These are phyloP conservation scores for Trinectes maculatus DNA, from an alignment of 2,113 vertebrate species.

Conservation along the genomic window DNA sequence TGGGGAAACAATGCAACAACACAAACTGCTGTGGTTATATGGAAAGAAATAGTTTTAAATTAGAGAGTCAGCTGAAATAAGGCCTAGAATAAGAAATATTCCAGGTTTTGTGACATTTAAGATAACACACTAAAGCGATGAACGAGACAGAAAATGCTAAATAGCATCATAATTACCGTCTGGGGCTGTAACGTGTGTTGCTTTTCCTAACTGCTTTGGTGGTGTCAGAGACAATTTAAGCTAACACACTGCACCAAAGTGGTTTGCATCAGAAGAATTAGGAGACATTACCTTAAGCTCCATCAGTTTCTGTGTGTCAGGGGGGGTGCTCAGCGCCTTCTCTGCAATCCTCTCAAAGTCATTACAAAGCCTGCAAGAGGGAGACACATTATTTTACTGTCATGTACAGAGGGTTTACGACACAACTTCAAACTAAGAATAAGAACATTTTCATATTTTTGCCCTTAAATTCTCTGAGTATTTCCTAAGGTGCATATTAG, in stretches of 20 bases:
- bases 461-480: background rate
- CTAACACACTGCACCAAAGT: background rate
- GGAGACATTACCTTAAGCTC: constrained; percentile 84
- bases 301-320: constrained; percentile 88
- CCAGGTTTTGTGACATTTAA: background rate
- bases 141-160: background rate
- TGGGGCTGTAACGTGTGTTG: background rate
- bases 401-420: background rate
- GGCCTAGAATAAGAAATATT: background rate
- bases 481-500: background rate
- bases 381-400: constrained; percentile 10
- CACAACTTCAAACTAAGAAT: background rate
- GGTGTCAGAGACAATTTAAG: background rate
- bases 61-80: background rate
- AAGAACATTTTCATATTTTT: background rate
- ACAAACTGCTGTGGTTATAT: background rate
- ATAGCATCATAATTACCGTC: background rate
- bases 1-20: background rate
- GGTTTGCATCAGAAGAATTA: background rate
- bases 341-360: constrained; percentile 89
- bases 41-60: background rate
- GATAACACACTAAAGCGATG: background rate
- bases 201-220: background rate
- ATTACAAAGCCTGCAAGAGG: constrained; percentile 82
- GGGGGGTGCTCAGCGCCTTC: constrained; percentile 85